Base-by-base conservation (phyloP, 2,888 invertebrate genomes). In the Chloroclystis v-ata region DNA sequence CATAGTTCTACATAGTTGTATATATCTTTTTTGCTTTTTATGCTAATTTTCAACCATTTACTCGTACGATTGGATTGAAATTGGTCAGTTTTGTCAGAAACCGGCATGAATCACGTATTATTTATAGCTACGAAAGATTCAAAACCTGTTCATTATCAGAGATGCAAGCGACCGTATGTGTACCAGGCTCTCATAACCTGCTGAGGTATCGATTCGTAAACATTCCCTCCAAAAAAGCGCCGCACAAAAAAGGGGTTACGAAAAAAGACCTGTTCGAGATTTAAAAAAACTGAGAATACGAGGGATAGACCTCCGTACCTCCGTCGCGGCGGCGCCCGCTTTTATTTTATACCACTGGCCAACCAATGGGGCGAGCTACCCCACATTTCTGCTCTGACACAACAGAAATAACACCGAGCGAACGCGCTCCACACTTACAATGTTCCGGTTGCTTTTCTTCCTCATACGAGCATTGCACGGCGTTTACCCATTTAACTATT, bases 381-480 rank as follows among this genome's bases (percentile, higher is more conserved):
- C 82, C 75, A 76, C 83, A 83, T 84, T 75, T 81, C 71, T 69
- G 67, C 69, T 68, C 74, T 75, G 69, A 78, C 75, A 78, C 75
- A 78, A 76, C 68, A 74, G 69, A 71, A 78, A 74, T 69, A 79
- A 79, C 82, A 78, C 78, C 61, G 70, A 73, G 68, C 67, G 49
- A 66, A 65, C 68, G 73, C 75, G 74, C 73, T 74, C 75, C 69
- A 63, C 81, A 86, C 86, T 87, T 87, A 86, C 86, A 75, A 83
- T 87, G 82, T 84, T 87, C 66, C 84, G 79, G 72, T 82, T 85
- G 76, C 76, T 81, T 82, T 87, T 87, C 85, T 87, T 87, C 87
- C 86, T 87, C 87, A 87, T 87, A 82, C 85, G 87, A 85, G 72
- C 92, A 70, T 93, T 78, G 82, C 85, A 78, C 83, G 82, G 62